These are phyloP conservation scores for Diphyllodes magnificus DNA, from an alignment of 2,113 vertebrate species.

Conservation along the genomic window DNA sequence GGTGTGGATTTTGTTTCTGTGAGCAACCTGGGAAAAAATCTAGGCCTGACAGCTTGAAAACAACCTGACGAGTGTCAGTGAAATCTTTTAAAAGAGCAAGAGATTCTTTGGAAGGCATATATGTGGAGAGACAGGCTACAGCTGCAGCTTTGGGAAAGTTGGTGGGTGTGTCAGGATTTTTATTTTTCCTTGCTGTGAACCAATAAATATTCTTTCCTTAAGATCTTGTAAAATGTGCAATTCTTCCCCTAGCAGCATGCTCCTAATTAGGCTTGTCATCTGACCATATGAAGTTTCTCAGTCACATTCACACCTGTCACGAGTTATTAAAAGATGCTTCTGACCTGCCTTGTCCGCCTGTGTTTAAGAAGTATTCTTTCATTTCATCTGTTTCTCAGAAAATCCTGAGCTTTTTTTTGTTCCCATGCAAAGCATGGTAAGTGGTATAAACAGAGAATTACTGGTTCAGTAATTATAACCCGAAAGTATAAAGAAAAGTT, in stretches of 20 bases:
- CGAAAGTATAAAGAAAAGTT: neutral
- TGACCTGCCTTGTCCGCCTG: neutral
- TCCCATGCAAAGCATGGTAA: neutral
- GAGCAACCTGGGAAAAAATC: neutral
- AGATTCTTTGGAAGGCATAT: neutral
- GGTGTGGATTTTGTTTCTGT: neutral
- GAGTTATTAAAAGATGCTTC: neutral
- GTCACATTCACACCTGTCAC: neutral
- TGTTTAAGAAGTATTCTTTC: neutral
- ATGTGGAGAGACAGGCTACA: neutral
- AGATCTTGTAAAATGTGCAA: neutral
- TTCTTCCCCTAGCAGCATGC: neutral
- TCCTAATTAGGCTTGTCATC: neutral
- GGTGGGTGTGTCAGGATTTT: neutral
- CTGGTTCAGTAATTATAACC: neutral
- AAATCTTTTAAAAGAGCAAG: neutral
- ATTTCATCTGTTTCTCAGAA: neutral
- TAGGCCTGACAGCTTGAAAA: neutral
- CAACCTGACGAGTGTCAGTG: neutral
- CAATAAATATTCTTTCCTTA: neutral
- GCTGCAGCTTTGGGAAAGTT: neutral
- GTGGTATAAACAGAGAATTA: neutral
- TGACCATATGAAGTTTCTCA: neutral
- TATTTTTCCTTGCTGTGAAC: neutral
- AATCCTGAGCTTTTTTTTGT: neutral